Conservation (phyloP, 2,888 invertebrate species). For the Psococerastis gibbosa region DNA sequence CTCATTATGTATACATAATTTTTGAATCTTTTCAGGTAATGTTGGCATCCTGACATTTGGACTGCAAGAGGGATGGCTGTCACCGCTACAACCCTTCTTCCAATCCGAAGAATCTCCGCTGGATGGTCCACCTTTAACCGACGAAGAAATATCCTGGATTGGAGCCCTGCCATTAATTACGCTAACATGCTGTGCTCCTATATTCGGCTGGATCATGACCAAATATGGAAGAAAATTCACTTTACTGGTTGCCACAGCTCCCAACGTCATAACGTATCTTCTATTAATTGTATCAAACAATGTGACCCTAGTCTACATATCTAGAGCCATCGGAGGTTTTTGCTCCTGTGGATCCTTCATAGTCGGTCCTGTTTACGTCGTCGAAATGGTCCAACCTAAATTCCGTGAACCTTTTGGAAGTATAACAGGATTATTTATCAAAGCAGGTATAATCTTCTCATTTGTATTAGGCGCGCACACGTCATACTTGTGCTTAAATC, state of each 20-base stretch:
- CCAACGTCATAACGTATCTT: slow-evolving; percentile 35
- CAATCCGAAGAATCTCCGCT: slow-evolving; percentile 26
- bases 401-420: slow-evolving; percentile 35
- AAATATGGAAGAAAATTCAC: slow-evolving; percentile 31
- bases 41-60: slow-evolving; percentile 33
- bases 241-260: slow-evolving; percentile 30
- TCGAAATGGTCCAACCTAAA: slow-evolving; percentile 36
- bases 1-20: too few relatives aligned
- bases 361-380: slow-evolving; percentile 35
- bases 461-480: slow-evolving; percentile 30
- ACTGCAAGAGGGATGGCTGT: slow-evolving; percentile 35
- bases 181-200: slow-evolving; percentile 28
- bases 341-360: slow-evolving; percentile 32
- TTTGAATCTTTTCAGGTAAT: slow-evolving; percentile 26
- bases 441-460: slow-evolving; percentile 29
- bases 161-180: slow-evolving; percentile 33
- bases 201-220: slow-evolving; percentile 28
- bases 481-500: slow-evolving; percentile 30
- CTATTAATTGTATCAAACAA: slow-evolving; percentile 30
- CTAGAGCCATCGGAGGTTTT: slow-evolving; percentile 35
- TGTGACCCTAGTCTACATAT: slow-evolving; percentile 27
- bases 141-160: slow-evolving; percentile 30
- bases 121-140: slow-evolving; percentile 27
- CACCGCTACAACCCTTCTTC: slow-evolving; percentile 31
- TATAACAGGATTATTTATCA: slow-evolving; percentile 31